Evolutionary conservation across 2,888 invertebrate genomes (phyloP).

Genomic region (Merodon equestris): DNA sequence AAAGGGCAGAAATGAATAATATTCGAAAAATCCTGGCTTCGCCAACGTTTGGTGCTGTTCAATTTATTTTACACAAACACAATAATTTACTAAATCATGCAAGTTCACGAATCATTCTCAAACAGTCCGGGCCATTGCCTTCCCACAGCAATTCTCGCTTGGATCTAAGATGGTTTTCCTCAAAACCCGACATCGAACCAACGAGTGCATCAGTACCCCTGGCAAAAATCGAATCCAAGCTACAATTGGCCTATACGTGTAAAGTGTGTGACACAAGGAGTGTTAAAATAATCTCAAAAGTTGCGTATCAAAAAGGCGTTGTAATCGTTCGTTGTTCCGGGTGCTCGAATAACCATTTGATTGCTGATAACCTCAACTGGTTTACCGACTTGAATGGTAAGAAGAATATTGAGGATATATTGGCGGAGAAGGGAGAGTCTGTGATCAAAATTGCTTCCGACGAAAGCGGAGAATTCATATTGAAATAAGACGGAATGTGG

Average conservation of each 20-base stretch:
- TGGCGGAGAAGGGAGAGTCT: slow-evolving; percentile 91
- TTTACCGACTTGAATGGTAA: slow-evolving; percentile 88
- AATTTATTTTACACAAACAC: no score
- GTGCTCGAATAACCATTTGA: slow-evolving; percentile 93
- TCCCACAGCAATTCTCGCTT: no score
- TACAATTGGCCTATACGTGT: slow-evolving; percentile 91
- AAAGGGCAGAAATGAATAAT: slow-evolving; percentile 31
- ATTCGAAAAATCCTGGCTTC: slow-evolving; percentile 12
- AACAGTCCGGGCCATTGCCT: background rate
- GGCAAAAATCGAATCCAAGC: slow-evolving; percentile 80
- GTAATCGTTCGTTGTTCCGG: slow-evolving; percentile 94
- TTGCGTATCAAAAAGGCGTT: slow-evolving; percentile 92
- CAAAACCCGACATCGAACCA: background rate
- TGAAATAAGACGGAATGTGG: slow-evolving; percentile 13
- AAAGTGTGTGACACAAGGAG: slow-evolving; percentile 91
- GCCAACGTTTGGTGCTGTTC: no score
- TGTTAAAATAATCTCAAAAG: slow-evolving; percentile 89
- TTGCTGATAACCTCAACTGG: slow-evolving; percentile 98
- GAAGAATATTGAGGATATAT: slow-evolving; percentile 93
- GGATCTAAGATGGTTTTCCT: slow-evolving; percentile 9
- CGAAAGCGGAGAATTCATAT: slow-evolving; percentile 37
- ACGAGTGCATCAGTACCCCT: slow-evolving; percentile 68
- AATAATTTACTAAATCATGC: no score
- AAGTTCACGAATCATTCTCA: no score
- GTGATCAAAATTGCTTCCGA: slow-evolving; percentile 80